Percentiles rank a stretch among this genome's conserved stretches.
Conservation (phyloP, 2,888 invertebrate genomes). For the Apamea sordens region DNA sequence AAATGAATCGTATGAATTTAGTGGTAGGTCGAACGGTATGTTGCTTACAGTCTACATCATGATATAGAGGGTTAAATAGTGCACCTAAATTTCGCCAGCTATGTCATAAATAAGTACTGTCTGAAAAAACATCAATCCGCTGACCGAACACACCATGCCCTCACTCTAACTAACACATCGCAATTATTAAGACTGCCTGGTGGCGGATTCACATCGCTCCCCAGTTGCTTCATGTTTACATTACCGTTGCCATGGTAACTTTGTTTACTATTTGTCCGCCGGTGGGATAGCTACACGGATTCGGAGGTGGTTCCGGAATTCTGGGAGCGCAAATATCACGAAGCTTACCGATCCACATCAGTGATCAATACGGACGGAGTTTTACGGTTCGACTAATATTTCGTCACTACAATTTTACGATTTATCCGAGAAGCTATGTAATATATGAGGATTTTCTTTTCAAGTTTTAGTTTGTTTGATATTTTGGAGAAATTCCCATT, state of each 20-base stretch:
- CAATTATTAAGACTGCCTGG: conserved; percentile 71
- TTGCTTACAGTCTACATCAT: too few species aligned
- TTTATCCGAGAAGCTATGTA: neutral
- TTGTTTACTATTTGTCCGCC: conserved; percentile 71
- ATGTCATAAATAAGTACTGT: neutral
- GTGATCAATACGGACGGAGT: conserved; percentile 22
- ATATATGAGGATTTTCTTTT: neutral
- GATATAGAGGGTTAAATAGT: too few species aligned
- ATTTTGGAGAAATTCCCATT: neutral
- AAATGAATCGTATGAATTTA: too few species aligned
- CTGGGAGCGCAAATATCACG: conserved; percentile 35
- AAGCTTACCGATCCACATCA: conserved; percentile 14
- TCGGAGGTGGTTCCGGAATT: conserved; percentile 30
- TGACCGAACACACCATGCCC: neutral
- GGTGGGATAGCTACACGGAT: conserved; percentile 48
- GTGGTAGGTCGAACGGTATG: too few species aligned
- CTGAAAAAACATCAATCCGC: conserved; percentile 25
- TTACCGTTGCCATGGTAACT: conserved; percentile 71
- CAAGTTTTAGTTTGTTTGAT: neutral
- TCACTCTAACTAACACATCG: conserved; percentile 58
- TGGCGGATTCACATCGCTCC: conserved; percentile 65
- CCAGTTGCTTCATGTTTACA: conserved; percentile 68
- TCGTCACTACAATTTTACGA: conserved; percentile 17
- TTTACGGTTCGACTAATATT: conserved; percentile 19
- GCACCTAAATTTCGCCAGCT: neutral